Base-by-base conservation (phyloP, 2,797 vertebrate genomes). In the Crocodylus rhombifer region DNA sequence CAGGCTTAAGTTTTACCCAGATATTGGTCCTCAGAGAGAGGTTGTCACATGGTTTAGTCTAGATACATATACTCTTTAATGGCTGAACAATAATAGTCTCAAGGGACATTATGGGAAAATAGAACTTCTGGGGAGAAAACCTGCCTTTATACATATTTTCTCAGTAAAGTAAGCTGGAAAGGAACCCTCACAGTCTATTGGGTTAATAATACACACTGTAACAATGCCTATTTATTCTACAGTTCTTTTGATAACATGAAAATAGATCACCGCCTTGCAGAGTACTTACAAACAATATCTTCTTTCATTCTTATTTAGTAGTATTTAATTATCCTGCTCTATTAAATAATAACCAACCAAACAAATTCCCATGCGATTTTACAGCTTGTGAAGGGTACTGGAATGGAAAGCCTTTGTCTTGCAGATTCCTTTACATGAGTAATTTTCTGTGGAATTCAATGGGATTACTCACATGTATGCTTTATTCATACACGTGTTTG, bases 31-130 rank as follows among this genome's bases (percentile, higher is more conserved):
- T 84, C 69, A 77, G 85, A 89, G 88, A 85, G 63, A 36, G 30
- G 71, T 73, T 83, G 85, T 89, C 71, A 78, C 78, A 88, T 61
- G 16, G 10, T 76, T 88, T 80, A 80, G 18, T 76, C 77, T 91
- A 78, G 90, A 84, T 36, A 63, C 55, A 77, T 56, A 60, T 61
- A 71, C 63, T 4, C 4, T 78, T 86, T 75, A 89, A 77, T 76
- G 57, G 61, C 64, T 93, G 75, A 21, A 21, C 61, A 55, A 58
- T 76, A 55, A 15, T 11, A 51, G n/a, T 79, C 87, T 75, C 85
- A 82, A 77, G 51, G 73, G 80, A 90, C 63, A 25, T 84, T 95
- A 87, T 42, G 57, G 28, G 23, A 77, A 58, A 91, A 61, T 15
- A 77, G 28, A 25, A 15, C 10, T 83, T 28, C 65, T 55, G 30